Evolutionary conservation across 2,797 vertebrate genomes (phyloP).

Genomic region (Alauda arvensis): DNA sequence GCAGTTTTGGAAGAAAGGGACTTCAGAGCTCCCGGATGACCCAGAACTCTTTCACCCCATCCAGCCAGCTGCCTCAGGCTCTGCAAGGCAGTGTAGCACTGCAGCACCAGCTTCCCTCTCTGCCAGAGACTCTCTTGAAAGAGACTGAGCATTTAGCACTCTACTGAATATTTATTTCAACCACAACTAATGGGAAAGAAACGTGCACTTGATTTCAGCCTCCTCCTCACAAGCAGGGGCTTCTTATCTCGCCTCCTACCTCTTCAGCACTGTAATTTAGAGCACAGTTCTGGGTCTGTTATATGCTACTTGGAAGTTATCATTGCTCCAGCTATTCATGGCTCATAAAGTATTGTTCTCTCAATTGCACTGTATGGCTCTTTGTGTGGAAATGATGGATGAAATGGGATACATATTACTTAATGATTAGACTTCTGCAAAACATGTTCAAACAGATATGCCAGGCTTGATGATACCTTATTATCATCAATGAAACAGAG

Average conservation of each 20-base stretch:
- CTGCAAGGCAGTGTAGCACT: background rate
- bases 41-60: background rate
- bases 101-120: background rate
- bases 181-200: background rate
- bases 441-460: conserved; percentile 54
- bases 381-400: conserved; percentile 44
- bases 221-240: background rate
- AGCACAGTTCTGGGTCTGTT: conserved; percentile 6
- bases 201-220: background rate
- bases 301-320: background rate
- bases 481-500: conserved; percentile 42
- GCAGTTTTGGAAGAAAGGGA: background rate
- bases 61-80: background rate
- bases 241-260: conserved; percentile 2
- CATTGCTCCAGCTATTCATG: conserved; percentile 23
- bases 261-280: background rate
- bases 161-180: background rate
- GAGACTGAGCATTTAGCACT: background rate
- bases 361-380: background rate
- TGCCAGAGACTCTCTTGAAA: background rate
- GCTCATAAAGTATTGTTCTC: conserved; percentile 36
- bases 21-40: background rate
- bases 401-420: conserved; percentile 33
- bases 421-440: conserved; percentile 40
- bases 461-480: conserved; percentile 43